Evolutionary conservation across 2,113 vertebrate genomes (phyloP).

Genomic region (Otis tarda): DNA sequence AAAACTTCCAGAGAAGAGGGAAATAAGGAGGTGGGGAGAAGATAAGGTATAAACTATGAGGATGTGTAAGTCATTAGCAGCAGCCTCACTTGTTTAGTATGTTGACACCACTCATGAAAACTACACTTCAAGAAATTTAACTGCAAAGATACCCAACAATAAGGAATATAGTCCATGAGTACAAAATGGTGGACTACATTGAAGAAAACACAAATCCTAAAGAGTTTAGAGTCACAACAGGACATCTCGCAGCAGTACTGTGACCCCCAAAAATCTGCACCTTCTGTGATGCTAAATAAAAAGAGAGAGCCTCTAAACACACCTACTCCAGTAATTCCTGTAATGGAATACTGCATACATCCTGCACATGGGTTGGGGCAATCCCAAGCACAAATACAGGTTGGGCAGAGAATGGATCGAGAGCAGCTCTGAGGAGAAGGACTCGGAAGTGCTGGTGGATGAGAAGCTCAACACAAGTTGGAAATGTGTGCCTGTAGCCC

Average conservation of each 20-base stretch:
- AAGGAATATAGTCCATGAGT: accelerated
- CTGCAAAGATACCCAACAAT: not conserved
- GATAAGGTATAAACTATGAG: not conserved
- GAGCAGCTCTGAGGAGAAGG: no score
- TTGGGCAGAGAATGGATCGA: no score
- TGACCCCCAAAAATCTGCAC: not conserved
- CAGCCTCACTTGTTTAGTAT: not conserved
- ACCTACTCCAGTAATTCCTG: accelerated
- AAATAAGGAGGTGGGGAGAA: accelerated
- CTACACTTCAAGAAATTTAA: not conserved
- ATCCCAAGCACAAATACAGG: no score
- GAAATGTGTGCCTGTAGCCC: no score
- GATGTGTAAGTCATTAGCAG: not conserved
- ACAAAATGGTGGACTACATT: not conserved
- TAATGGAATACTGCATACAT: not conserved
- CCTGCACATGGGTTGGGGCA: no score
- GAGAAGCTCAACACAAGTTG: no score
- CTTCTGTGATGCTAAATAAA: not conserved
- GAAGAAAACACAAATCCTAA: not conserved
- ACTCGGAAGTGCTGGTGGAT: no score
- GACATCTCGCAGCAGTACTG: not conserved
- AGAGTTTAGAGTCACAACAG: not conserved
- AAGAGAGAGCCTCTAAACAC: not conserved
- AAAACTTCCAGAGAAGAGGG: not conserved
- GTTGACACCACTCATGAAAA: not conserved